Evolutionary conservation across 1,140 invertebrate genomes (phyloP).

Genomic region (Ylistrum balloti): DNA sequence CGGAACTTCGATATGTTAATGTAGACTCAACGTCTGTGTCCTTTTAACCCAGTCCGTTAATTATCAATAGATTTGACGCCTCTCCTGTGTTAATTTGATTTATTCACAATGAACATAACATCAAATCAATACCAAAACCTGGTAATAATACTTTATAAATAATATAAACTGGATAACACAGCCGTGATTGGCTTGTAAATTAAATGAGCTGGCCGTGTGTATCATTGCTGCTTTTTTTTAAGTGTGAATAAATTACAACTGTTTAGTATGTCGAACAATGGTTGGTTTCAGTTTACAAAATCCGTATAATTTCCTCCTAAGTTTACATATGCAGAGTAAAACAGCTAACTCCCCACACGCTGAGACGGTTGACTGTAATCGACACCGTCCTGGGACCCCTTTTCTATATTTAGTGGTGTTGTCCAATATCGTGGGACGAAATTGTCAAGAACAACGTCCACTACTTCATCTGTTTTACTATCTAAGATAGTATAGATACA

Average conservation of each 20-base stretch:
- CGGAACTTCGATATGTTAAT: neutral
- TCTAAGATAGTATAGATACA: neutral
- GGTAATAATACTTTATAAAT: neutral
- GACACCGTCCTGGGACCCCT: neutral
- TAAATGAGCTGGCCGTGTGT: neutral
- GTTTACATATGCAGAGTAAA: neutral
- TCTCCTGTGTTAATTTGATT: neutral
- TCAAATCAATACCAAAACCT: neutral
- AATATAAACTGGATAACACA: neutral
- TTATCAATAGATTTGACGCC: neutral
- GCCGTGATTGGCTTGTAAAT: neutral
- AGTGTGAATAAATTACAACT: neutral
- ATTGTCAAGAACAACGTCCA: neutral
- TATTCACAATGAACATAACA: neutral
- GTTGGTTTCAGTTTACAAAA: conserved; percentile 5
- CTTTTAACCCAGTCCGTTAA: neutral
- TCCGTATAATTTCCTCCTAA: conserved; percentile 4
- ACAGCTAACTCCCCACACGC: neutral
- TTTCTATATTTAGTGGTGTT: neutral
- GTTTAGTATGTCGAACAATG: neutral
- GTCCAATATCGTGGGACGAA: neutral
- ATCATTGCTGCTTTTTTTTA: neutral
- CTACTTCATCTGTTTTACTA: neutral
- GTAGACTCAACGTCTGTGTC: neutral
- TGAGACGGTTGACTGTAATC: neutral